Conservation (phyloP, 2,113 vertebrate genomes). For the Sapayoa aenigma region DNA sequence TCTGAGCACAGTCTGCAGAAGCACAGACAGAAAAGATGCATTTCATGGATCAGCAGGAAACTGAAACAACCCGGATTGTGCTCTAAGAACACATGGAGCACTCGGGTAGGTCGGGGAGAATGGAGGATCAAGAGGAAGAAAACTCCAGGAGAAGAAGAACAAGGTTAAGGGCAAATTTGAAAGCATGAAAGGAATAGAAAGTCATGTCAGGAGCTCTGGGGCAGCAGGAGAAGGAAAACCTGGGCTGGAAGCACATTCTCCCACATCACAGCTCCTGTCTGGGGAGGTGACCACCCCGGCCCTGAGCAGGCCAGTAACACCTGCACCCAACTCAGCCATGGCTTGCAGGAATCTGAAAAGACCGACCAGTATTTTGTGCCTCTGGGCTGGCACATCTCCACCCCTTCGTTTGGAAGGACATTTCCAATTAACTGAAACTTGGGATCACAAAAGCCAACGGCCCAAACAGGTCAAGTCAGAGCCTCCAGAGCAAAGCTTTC, state of each 20-base stretch:
- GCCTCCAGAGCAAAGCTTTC: not conserved
- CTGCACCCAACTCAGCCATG: fast-evolving
- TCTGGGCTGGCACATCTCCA: not conserved
- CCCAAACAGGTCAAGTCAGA: not conserved
- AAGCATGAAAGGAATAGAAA: not conserved
- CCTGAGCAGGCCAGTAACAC: not conserved
- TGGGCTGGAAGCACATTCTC: not conserved
- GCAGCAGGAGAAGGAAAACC: not conserved
- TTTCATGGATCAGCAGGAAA: not conserved
- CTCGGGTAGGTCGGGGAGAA: not conserved
- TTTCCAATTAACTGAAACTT: not conserved
- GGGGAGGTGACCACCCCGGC: not conserved
- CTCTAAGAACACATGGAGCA: not conserved
- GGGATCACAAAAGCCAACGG: not conserved
- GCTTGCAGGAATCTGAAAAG: not conserved
- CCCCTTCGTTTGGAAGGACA: not conserved
- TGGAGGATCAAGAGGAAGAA: not conserved
- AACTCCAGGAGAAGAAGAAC: not conserved
- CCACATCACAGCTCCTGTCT: not conserved
- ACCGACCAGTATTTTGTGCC: not conserved
- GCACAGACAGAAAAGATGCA: not conserved
- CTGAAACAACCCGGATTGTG: fast-evolving
- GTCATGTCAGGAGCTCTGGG: fast-evolving
- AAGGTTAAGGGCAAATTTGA: not conserved
- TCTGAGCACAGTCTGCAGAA: not conserved